phyloP scores from a whole-genome alignment of 2,888 invertebrate genomes.

The Diaperis boleti region DNA sequence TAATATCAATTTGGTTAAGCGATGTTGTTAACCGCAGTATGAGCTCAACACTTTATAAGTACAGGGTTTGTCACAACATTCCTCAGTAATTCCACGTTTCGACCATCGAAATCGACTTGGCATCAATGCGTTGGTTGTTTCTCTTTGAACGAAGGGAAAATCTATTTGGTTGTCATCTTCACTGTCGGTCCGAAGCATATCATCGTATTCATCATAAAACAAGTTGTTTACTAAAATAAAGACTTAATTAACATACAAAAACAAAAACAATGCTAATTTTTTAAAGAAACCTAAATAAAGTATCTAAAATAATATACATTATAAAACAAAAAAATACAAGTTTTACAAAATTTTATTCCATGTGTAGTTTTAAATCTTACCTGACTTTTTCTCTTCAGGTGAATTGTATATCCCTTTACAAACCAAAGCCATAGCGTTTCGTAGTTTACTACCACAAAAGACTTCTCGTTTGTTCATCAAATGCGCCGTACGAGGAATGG shows the following conservation, averaged over 20 bases:
- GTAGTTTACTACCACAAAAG: conserved; percentile 27
- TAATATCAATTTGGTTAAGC: conserved; percentile 3
- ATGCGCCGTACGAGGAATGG: conserved; percentile 23
- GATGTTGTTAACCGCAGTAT: conserved; percentile 25
- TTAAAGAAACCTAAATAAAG: too few relatives aligned
- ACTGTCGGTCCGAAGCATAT: conserved; percentile 4
- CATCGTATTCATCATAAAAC: conserved; percentile 33
- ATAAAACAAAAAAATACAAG: too few relatives aligned
- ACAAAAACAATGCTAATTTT: too few relatives aligned
- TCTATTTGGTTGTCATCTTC: conserved; percentile 30
- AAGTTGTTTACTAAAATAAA: conserved; percentile 20
- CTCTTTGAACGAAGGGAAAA: conserved; percentile 31
- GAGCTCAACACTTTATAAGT: conserved; percentile 13
- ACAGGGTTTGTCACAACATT: conserved; percentile 34
- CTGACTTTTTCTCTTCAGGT: conserved; percentile 16
- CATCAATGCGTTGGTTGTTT: conserved; percentile 17
- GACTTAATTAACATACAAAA: not conserved
- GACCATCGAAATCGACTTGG: conserved; percentile 21
- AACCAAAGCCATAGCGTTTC: conserved; percentile 17
- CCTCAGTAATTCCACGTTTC: conserved; percentile 25
- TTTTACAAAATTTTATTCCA: too few relatives aligned
- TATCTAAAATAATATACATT: too few relatives aligned
- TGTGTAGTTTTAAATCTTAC: too few relatives aligned
- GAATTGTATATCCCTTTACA: conserved; percentile 37
- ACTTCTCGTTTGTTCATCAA: conserved; percentile 31